phyloP scores from a whole-genome alignment of 1,140 invertebrate genomes.

The Nasonia vitripennis region DNA sequence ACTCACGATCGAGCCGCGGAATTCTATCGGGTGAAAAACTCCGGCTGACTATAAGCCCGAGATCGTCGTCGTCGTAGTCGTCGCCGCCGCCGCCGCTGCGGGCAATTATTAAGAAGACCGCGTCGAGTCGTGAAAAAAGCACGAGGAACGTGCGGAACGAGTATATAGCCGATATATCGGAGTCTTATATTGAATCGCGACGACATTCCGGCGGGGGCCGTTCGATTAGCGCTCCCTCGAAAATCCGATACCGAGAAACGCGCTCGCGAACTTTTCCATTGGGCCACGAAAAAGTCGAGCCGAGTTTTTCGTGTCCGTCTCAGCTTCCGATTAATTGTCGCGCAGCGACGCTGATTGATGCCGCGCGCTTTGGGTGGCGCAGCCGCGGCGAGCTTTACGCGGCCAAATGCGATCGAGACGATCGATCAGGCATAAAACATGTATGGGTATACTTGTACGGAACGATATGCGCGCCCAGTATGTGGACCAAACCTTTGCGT shows the following conservation, averaged over 20 bases:
- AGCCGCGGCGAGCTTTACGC: neutral
- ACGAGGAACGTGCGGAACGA: conserved; percentile 25
- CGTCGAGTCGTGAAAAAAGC: conserved; percentile 5
- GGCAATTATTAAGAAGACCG: conserved; percentile 34
- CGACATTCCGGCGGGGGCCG: conserved; percentile 29
- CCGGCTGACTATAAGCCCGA: neutral
- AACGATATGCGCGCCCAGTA: neutral
- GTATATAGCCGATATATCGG: neutral
- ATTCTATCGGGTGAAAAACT: conserved; percentile 38
- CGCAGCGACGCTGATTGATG: conserved; percentile 45
- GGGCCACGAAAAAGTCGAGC: neutral
- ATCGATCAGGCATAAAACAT: neutral
- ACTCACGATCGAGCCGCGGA: conserved; percentile 19
- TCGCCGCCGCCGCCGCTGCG: neutral
- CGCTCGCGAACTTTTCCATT: neutral
- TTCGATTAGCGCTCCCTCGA: conserved; percentile 23
- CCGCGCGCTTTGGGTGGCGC: neutral
- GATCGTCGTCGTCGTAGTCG: too few relatives aligned
- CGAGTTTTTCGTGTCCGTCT: conserved; percentile 18
- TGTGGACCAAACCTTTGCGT: too few relatives aligned
- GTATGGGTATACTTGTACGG: neutral
- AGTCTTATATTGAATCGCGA: conserved; percentile 17
- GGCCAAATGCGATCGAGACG: neutral
- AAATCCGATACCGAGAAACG: conserved; percentile 44
- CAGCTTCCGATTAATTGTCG: conserved; percentile 50